Base-by-base conservation (phyloP, 2,888 invertebrate species). In the Clanis bilineata region DNA sequence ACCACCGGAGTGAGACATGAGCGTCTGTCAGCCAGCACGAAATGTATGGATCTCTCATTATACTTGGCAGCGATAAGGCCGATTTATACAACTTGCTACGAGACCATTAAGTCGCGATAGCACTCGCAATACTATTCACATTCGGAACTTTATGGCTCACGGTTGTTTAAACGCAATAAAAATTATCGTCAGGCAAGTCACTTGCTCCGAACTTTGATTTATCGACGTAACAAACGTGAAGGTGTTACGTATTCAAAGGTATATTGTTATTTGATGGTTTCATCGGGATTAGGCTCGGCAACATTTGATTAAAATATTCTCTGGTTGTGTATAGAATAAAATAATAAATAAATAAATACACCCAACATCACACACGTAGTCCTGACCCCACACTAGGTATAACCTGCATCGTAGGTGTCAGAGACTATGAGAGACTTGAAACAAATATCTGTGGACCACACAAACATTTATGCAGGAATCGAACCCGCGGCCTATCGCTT, bases 1-100 rank as follows among this genome's bases (percentile, higher is more conserved):
- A 83, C 76, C 55, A 83, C 76, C 55, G 41, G 64, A 69, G 76
- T 77, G 79, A 81, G 80, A 76, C 81, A 83, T 74, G 82, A 79
- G 73, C 73, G 65, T 62, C 73, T 78, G 80, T 82, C 83, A 76
- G 72, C 67, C 64, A 62, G 62, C 64, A 66, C 63, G 69, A 66
- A 77, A 80, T 77, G 77, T 79, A 77, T 77, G 80, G 73, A 73
- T 72, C 69, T 70, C 73, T 74, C 73, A 68, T 79, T 76, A 77
- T 69, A 72, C 65, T 67, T 66, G 64, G 65, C 61, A 55, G 70
- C 69, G 85, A 85, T 85, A 85, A 81, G 72, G 69, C 64, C 72
- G 74, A 82, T 80, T 78, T 80, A 80, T 76, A 73, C 67, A 66
- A 63, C 64, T 69, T 66, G 63, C 61, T 59, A 62, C 60, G 64